Evolutionary conservation across 2,888 invertebrate genomes (phyloP).

Genomic region (Pseudococcus jackbeardsleyi): DNA sequence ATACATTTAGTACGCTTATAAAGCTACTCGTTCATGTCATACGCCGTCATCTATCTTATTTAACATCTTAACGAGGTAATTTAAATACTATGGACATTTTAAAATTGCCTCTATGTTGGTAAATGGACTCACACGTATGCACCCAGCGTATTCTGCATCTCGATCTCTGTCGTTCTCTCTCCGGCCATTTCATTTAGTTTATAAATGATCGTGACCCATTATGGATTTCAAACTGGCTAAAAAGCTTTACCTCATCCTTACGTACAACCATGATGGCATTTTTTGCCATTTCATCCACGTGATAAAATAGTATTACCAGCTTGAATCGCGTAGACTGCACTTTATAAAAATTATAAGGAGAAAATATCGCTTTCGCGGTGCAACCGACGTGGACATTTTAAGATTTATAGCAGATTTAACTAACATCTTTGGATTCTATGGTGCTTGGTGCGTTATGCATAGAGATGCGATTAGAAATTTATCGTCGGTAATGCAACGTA

Average conservation of each 20-base stretch:
- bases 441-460: not conserved
- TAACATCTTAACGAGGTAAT: conserved; percentile 61
- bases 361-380: not conserved
- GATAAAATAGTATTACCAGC: not conserved
- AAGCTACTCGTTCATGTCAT: conserved; percentile 57
- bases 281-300: conserved; percentile 6
- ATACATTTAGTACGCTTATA: conserved; percentile 31
- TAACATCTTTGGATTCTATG: not conserved
- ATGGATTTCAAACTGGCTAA: conserved; percentile 38
- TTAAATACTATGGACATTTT: conserved; percentile 59
- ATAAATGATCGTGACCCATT: conserved; percentile 23
- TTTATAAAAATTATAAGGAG: not conserved
- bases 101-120: conserved; percentile 40
- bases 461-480: conserved; percentile 9
- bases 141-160: not conserved
- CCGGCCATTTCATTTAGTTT: not conserved
- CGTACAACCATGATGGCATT: not conserved
- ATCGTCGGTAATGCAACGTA: not conserved
- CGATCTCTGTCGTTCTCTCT: not conserved
- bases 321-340: not conserved
- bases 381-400: not conserved
- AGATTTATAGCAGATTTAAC: conserved; percentile 5
- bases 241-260: not conserved
- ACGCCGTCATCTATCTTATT: conserved; percentile 61
- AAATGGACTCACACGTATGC: conserved; percentile 29